Evolutionary conservation across 2,888 invertebrate genomes (phyloP).

Genomic region (Chrysolina oricalcia): DNA sequence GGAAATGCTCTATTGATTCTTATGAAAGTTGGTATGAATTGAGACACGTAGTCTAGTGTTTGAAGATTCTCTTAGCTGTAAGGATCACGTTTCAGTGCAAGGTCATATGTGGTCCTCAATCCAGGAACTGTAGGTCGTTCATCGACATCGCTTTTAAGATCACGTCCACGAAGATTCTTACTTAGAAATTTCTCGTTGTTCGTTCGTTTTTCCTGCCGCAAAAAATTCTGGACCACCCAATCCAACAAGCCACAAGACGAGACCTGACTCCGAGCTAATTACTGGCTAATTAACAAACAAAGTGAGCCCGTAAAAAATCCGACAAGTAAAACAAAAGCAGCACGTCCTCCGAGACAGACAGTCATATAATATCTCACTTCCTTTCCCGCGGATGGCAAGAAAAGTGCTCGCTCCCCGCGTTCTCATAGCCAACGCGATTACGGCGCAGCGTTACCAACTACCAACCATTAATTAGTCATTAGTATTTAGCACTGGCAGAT

Average conservation of each 20-base stretch:
- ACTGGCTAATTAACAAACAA: slow-evolving; percentile 64
- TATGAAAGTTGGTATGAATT: too few species aligned
- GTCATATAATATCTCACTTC: slow-evolving; percentile 66
- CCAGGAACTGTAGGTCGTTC: not conserved
- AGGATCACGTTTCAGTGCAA: not conserved
- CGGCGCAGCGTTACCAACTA: slow-evolving; percentile 22
- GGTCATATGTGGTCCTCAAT: not conserved
- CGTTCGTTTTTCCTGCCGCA: slow-evolving; percentile 29
- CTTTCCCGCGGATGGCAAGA: slow-evolving; percentile 55
- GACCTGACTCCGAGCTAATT: slow-evolving; percentile 59
- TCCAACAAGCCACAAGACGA: slow-evolving; percentile 46
- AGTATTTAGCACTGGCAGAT: slow-evolving; percentile 48
- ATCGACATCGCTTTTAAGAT: not conserved
- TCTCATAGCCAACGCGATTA: slow-evolving; percentile 26
- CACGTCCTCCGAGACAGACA: slow-evolving; percentile 56
- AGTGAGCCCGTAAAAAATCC: slow-evolving; percentile 50
- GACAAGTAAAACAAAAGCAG: slow-evolving; percentile 56
- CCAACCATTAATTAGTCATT: slow-evolving; percentile 57
- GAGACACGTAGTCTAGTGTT: too few species aligned
- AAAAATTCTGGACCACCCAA: slow-evolving; percentile 52
- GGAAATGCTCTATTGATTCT: too few species aligned
- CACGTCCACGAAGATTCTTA: not conserved
- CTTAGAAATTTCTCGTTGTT: slow-evolving; percentile 29
- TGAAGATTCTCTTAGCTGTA: too few species aligned
- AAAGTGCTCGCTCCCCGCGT: slow-evolving; percentile 20